These are phyloP conservation scores for Apostichopus parvimensis DNA, from an alignment of 35 echinoderm and acorn worm species.

Conservation along the genomic window DNA sequence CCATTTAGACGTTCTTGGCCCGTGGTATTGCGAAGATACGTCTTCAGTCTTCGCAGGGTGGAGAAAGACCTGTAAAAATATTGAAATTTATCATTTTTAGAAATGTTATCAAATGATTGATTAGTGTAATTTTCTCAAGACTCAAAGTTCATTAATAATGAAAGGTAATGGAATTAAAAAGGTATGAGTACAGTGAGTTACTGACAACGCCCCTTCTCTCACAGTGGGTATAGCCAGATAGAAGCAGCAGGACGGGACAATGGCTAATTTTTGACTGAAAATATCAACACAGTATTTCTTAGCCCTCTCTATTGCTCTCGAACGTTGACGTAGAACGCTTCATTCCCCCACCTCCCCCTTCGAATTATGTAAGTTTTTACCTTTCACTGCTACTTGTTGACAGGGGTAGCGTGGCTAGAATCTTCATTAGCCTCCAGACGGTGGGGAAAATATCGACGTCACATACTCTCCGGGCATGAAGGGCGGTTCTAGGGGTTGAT, in stretches of 20 bases:
- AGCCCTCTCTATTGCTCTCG: background rate
- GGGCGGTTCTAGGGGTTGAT: conserved; percentile 3
- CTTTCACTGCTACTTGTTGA: conserved; percentile 39
- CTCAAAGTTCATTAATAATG: background rate
- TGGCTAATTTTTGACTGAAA: background rate
- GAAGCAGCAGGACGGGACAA: background rate
- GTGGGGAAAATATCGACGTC: conserved; percentile 27
- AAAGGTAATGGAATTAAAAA: background rate
- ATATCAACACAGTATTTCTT: background rate
- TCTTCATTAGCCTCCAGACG: conserved; percentile 3
- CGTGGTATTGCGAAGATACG: background rate
- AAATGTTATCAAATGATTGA: conserved; percentile 2
- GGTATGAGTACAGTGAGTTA: too few relatives aligned
- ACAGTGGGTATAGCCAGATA: too few relatives aligned
- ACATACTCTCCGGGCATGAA: conserved; percentile 20
- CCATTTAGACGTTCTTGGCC: background rate
- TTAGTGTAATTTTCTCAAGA: background rate
- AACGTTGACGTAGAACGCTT: background rate
- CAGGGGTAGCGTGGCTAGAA: conserved; percentile 8
- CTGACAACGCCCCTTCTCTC: too few relatives aligned
- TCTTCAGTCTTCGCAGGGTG: conserved; percentile 23
- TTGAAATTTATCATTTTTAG: background rate
- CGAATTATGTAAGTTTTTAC: background rate
- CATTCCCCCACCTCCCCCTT: background rate
- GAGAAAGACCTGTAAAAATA: conserved; percentile 52